Evolutionary conservation across 2,888 invertebrate species (phyloP), one percentile per base, ranked within the genome.

Genomic region (Melinaea menophilus): DNA sequence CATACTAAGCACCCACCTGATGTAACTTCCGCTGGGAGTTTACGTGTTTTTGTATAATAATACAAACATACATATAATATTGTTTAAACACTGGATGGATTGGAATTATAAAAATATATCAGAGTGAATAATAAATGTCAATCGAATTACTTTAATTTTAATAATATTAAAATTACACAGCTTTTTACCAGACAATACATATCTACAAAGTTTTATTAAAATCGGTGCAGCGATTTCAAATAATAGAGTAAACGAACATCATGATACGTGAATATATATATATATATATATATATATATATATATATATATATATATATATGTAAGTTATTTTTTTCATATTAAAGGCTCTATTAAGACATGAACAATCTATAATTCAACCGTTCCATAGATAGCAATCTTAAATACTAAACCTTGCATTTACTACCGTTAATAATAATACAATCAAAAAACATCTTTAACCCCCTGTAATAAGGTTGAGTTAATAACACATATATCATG

Each of bases 1-100:
- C 67, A 88, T 88, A 86, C 79, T 71, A 79, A 86, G 67, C 68
- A 67, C 72, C 76, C 82, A 83, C 81, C 83, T 87, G 86, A 85
- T 77, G 82, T 77, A 73, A 82, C 81, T 84, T 61, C 67, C 64
- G 67, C 48, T 61, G 63, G 34, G 64, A 63, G 48, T 64, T 64
- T 41, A 61, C 61, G 61, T 33, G 41, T 64, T 64, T 64, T 55
- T 64, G 61, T 48, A 47, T 58, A 22, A 22, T 22, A 22, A 22
- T 22, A 22, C 22, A 22, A 22, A 22, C 22, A 22, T 22, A 22
- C 22, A 22, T 22, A 22, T 22, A 22, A 22, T 22, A 22, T 22
- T 22, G 22, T 1, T 22, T 22, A 22, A 22, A 22, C 22, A 22
- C 22, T 22, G 22, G 22, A 22, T 1, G 22, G 22, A 22, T 22